Evolutionary conservation across 2,797 vertebrate genomes (phyloP).

Genomic region (Enteromius thamalakanensis): DNA sequence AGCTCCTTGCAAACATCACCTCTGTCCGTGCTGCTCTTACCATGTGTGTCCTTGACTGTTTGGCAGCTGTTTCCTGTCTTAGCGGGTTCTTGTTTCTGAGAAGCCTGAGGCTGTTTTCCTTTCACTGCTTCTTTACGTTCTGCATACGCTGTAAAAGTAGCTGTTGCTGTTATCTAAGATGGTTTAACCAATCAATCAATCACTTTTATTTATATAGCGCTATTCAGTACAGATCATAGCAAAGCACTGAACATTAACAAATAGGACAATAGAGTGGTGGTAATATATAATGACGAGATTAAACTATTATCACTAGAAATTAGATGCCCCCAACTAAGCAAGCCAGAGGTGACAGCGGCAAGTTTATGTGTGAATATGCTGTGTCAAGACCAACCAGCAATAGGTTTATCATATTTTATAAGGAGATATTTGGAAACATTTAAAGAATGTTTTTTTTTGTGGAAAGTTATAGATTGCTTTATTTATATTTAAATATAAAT

Average conservation of each 20-base stretch:
- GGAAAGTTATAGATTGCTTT: no score
- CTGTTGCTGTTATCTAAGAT: constrained; percentile 37
- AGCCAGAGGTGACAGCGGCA: no score
- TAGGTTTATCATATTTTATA: neutral
- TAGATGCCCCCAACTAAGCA: no score
- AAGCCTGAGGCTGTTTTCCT: constrained; percentile 48
- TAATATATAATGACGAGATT: no score
- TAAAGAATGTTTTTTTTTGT: no score
- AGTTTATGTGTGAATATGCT: constrained; percentile 3
- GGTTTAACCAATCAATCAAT: neutral
- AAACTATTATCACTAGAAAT: no score
- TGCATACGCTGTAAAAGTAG: constrained; percentile 34
- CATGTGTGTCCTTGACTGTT: constrained; percentile 39
- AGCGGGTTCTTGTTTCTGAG: constrained; percentile 48
- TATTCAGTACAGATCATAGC: no score
- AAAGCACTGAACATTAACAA: no score
- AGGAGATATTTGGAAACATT: neutral
- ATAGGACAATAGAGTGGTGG: no score
- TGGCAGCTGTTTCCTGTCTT: constrained; percentile 57
- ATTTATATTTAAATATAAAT: no score
- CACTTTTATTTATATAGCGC: no score
- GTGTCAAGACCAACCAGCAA: neutral
- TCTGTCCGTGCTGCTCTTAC: neutral
- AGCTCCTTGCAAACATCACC: constrained; percentile 11
- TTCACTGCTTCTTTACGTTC: constrained; percentile 37